Percentiles rank a stretch among this genome's conserved stretches.
phyloP scores from a whole-genome alignment of 2,797 vertebrate species.

The Peromyscus melanophrys region DNA sequence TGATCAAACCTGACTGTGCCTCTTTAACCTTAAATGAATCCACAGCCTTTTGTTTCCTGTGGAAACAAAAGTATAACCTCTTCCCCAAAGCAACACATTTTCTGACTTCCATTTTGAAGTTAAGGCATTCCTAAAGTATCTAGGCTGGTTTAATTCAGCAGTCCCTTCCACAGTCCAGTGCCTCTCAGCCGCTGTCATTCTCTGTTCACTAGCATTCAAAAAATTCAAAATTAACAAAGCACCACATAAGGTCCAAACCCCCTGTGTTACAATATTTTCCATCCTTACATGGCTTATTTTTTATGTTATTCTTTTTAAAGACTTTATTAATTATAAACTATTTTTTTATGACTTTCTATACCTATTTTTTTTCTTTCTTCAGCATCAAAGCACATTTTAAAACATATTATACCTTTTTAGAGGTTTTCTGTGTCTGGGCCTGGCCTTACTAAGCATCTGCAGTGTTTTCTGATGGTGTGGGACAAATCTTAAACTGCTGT shows the following conservation, averaged over 20 bases:
- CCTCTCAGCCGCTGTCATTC: neutral
- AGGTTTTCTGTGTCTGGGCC: neutral
- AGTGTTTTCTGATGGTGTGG: neutral
- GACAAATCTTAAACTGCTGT: neutral
- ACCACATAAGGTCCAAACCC: neutral
- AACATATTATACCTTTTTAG: neutral
- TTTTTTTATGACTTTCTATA: neutral
- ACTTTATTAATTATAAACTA: neutral
- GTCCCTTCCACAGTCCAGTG: neutral
- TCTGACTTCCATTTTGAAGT: neutral
- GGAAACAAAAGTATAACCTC: neutral
- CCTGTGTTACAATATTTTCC: neutral
- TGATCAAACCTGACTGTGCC: too few species aligned
- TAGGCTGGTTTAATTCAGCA: neutral
- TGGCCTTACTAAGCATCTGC: neutral
- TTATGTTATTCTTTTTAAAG: neutral
- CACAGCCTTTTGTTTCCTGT: neutral
- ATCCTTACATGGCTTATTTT: neutral
- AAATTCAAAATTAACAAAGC: neutral
- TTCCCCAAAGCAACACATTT: neutral
- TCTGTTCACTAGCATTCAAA: neutral
- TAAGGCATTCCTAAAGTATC: neutral
- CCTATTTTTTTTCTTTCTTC: neutral
- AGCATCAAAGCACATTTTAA: neutral
- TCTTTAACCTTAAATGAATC: too few species aligned